Evolutionary conservation across 2,888 invertebrate genomes (phyloP).

Genomic region (Eupithecia centaureata): DNA sequence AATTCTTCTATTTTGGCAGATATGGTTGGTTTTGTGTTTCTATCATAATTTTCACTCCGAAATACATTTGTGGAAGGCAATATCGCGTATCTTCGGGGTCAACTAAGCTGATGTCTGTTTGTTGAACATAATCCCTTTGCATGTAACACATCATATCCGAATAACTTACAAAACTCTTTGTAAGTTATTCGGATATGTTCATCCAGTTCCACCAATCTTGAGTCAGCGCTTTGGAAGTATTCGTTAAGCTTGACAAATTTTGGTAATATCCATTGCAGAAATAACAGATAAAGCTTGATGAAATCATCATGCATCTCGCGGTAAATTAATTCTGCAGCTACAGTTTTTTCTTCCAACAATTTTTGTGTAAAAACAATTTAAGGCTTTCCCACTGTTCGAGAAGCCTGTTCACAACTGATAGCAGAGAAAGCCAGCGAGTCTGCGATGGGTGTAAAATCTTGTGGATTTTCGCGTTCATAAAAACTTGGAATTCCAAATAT

Average conservation of each 20-base stretch:
- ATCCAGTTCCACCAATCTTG: constrained; percentile 9
- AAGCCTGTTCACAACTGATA: constrained; percentile 18
- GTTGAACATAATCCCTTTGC: constrained; percentile 7
- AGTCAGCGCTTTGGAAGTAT: constrained; percentile 17
- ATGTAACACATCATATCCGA: constrained; percentile 8
- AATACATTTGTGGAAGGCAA: constrained; percentile 10
- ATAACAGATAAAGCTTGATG: constrained; percentile 4
- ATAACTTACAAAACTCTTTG: constrained; percentile 11
- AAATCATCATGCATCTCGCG: constrained; percentile 14
- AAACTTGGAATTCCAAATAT: constrained; percentile 14
- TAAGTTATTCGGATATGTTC: background rate
- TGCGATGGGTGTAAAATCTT: constrained; percentile 25
- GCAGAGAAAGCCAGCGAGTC: constrained; percentile 25
- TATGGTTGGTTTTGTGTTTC: background rate
- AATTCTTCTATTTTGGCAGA: constrained; percentile 23
- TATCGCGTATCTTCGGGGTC: constrained; percentile 9
- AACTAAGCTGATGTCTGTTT: constrained; percentile 4
- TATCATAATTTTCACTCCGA: constrained; percentile 8
- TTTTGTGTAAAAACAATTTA: constrained; percentile 13
- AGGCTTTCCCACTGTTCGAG: constrained; percentile 24
- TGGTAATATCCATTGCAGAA: constrained; percentile 21
- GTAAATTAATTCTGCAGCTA: constrained; percentile 13
- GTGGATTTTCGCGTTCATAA: constrained; percentile 7
- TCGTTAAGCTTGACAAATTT: constrained; percentile 24
- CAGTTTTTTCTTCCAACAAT: constrained; percentile 16